Evolutionary conservation across 2,888 invertebrate species (phyloP), one percentile per base, ranked within the genome.

Genomic region (Eremobia ochroleuca): DNA sequence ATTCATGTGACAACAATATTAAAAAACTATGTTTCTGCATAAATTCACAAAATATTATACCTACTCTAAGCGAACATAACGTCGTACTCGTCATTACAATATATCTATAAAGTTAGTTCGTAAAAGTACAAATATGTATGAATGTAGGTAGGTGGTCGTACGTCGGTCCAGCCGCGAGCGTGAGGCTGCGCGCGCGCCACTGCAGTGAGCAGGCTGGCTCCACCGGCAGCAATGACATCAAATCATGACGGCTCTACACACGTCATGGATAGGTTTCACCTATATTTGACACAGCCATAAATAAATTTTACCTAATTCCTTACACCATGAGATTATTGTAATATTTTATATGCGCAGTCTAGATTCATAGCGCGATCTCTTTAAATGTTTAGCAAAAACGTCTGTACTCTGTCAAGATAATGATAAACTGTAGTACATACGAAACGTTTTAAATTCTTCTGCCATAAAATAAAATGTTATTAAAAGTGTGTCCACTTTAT

Each of bases 1-100:
- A 96, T 96, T 95, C 94, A 96, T 94, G 95, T 96, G 96, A 97
- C 96, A 97, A 96, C 96, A 97, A 96, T 96, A 96, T 97, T 96
- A 97, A 96, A 97, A 97, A 97, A 96, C 96, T 96, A 96, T 96
- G 91, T 94, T 96, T 96, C 95, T 96, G 96, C 96, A 95, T 96
- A 96, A 96, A 96, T 95, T 96, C 96, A 95, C 93, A 95, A 96
- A 96, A 96, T 96, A 94, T 95, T 95, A 95, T 94, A 95, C 94
- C 96, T 96, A 96, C 95, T 95, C 96, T 97, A 97, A 96, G 96
- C 96, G 94, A 97, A 97, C 95, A 92, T 95, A 95, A 94, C 92
- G 92, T 93, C 92, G 92, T 95, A 95, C 92, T 94, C 92, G 88
- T 95, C 91, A 92, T 95, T 95, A 95, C 92, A 94, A 94, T 96